Percentiles rank a stretch among this genome's conserved stretches.
Evolutionary conservation across 2,888 invertebrate genomes (phyloP).

Genomic region (Acanthococcus lagerstroemiae): DNA sequence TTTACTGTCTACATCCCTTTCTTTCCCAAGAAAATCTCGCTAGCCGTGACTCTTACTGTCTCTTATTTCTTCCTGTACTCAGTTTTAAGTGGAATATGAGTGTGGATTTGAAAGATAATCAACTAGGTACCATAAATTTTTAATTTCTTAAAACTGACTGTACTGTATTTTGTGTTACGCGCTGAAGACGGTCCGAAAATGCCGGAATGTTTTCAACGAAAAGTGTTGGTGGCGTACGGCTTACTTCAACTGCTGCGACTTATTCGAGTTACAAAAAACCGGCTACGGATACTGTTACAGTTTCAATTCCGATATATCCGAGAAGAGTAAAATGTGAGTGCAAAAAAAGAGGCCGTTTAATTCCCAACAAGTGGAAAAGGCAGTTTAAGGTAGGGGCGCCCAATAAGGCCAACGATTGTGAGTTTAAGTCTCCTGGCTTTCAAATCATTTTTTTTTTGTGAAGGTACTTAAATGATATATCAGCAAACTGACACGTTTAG

Average conservation of each 20-base stretch:
- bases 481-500: neutral
- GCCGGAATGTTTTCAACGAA: constrained; percentile 42
- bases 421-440: neutral
- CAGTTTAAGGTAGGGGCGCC: neutral
- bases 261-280: constrained; percentile 43
- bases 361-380: neutral
- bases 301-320: constrained; percentile 43
- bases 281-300: constrained; percentile 44
- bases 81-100: too few species aligned
- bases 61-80: too few species aligned
- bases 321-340: constrained; percentile 34
- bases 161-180: neutral
- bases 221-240: constrained; percentile 43
- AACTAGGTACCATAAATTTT: too few species aligned
- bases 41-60: too few species aligned
- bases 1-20: too few species aligned
- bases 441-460: neutral
- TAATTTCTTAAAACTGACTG: too few species aligned
- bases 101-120: too few species aligned
- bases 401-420: neutral
- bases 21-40: too few species aligned
- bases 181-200: constrained; percentile 39
- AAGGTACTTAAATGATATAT: neutral
- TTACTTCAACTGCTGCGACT: constrained; percentile 43
- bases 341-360: too few species aligned